Conservation (phyloP, 2,888 invertebrate species). For the Mallateleia sp. region DNA sequence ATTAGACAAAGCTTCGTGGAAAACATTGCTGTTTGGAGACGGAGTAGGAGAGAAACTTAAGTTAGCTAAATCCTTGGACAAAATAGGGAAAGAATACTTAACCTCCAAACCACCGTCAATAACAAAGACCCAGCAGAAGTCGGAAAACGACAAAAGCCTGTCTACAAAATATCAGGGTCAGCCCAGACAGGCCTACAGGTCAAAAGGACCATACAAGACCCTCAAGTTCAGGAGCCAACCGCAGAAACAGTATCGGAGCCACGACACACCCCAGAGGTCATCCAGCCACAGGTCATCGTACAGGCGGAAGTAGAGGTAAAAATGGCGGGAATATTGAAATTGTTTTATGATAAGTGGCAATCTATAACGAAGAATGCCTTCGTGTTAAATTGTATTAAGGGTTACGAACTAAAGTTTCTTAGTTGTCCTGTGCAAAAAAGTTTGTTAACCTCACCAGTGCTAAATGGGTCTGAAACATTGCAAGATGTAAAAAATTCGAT, state of each 20-base stretch:
- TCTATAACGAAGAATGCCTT: conserved; percentile 10
- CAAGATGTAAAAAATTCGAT: conserved; percentile 17
- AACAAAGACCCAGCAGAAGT: neutral
- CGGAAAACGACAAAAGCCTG: conserved; percentile 51
- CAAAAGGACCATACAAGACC: conserved; percentile 4
- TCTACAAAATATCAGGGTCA: conserved; percentile 34
- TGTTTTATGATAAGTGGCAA: conserved; percentile 13
- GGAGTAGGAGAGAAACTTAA: conserved; percentile 24
- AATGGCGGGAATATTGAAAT: conserved; percentile 12
- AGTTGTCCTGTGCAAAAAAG: conserved; percentile 4
- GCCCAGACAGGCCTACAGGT: conserved; percentile 27
- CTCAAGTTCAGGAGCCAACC: conserved; percentile 23
- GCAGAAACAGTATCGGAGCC: neutral
- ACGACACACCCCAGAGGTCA: neutral
- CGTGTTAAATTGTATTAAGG: conserved; percentile 16
- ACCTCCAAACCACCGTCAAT: neutral
- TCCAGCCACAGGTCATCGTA: neutral
- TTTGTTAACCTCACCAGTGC: neutral
- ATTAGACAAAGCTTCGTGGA: conserved; percentile 19
- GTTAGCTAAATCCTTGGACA: conserved; percentile 11
- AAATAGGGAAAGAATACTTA: conserved; percentile 26
- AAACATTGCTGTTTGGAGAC: conserved; percentile 24
- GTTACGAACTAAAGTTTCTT: conserved; percentile 14
- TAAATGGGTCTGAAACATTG: conserved; percentile 1
- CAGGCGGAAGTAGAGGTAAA: conserved; percentile 24